A percentile compares a stretch with the other conserved stretches of the same genome.
Conservation (phyloP, 2,113 vertebrate genomes). For the Halcyon senegalensis region DNA sequence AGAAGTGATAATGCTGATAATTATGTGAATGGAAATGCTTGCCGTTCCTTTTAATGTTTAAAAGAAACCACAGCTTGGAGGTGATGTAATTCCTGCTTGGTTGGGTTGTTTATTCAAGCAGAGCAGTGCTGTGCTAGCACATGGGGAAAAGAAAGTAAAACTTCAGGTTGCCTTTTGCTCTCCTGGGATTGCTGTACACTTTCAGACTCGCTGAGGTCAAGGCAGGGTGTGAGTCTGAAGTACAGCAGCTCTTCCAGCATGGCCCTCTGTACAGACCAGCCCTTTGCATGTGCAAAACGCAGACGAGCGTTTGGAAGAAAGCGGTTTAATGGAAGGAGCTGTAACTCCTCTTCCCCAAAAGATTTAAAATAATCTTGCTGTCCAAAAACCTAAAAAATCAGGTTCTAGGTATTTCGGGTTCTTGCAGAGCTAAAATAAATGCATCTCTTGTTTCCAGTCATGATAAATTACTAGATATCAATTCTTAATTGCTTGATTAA, state of each 20-base stretch:
- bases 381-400: slow-evolving; percentile 37
- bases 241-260: neutral
- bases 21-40: neutral
- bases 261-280: neutral
- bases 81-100: neutral
- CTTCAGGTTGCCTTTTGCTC: neutral
- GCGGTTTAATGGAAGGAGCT: neutral
- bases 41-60: neutral
- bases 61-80: slow-evolving; percentile 5
- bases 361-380: slow-evolving; percentile 15
- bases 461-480: slow-evolving; percentile 27
- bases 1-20: neutral
- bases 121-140: neutral
- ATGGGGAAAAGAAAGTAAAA: slow-evolving; percentile 18
- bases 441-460: slow-evolving; percentile 23
- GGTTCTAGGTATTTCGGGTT: slow-evolving; percentile 41
- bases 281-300: neutral
- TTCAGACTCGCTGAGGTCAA: neutral
- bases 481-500: slow-evolving; percentile 63
- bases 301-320: neutral
- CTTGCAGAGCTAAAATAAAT: slow-evolving; percentile 18
- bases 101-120: slow-evolving; percentile 15
- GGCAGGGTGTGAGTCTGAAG: neutral
- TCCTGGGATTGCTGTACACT: neutral
- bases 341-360: neutral